Percentiles rank a stretch among this genome's conserved stretches.
phyloP scores from a whole-genome alignment of 2,888 invertebrate species.

The Glaucopsyche alexis region DNA sequence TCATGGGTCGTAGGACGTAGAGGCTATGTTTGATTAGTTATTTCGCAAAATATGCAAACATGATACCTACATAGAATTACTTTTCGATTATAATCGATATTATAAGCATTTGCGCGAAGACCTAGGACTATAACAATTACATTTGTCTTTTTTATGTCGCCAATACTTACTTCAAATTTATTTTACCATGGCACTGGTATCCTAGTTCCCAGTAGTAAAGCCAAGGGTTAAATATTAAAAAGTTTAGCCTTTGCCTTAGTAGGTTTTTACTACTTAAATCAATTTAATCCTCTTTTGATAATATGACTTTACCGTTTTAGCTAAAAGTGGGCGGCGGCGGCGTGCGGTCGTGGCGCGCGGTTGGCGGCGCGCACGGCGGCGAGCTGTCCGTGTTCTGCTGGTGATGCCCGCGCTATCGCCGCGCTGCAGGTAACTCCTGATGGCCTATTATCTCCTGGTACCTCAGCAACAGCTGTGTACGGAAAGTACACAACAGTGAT shows the following conservation, averaged over 20 bases:
- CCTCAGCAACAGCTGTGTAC: neutral
- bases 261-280: neutral
- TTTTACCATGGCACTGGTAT: too few relatives aligned
- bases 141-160: too few relatives aligned
- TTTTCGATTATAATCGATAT: too few relatives aligned
- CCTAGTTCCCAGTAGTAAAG: too few relatives aligned
- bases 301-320: conserved; percentile 65
- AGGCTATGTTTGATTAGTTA: too few relatives aligned
- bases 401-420: conserved; percentile 73
- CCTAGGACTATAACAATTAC: too few relatives aligned
- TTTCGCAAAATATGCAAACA: too few relatives aligned
- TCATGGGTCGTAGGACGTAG: neutral
- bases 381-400: conserved; percentile 90
- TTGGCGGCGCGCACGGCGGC: conserved; percentile 82
- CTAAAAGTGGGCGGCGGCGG: conserved; percentile 85
- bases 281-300: neutral
- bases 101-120: too few relatives aligned
- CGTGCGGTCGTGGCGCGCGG: conserved; percentile 87
- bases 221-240: too few relatives aligned
- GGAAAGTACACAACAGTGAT: too few relatives aligned
- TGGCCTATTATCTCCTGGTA: neutral
- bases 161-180: too few relatives aligned
- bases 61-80: too few relatives aligned
- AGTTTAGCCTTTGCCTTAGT: neutral
- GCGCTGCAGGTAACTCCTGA: conserved; percentile 13